These are phyloP conservation scores for Gerris lacustris DNA, from an alignment of 2,888 invertebrate species.

Conservation along the genomic window DNA sequence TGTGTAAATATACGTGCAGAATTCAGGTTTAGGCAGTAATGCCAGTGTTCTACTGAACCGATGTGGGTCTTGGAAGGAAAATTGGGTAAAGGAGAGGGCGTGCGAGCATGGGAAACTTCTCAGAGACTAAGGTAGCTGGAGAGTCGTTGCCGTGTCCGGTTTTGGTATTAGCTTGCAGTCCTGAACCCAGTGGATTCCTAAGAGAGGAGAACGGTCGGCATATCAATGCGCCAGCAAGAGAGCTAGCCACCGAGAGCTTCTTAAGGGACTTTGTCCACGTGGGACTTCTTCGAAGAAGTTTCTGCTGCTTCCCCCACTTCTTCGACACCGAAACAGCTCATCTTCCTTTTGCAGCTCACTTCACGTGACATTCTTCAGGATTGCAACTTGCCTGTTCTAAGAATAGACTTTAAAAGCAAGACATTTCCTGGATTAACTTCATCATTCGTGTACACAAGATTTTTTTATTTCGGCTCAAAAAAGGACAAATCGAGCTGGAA, in stretches of 20 bases:
- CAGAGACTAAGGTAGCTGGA: neutral
- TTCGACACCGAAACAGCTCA: neutral
- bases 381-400: neutral
- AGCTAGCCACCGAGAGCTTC: neutral
- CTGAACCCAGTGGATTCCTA: neutral
- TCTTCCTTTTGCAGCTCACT: neutral
- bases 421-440: neutral
- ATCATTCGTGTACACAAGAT: too few species aligned
- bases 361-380: neutral
- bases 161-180: constrained; percentile 5
- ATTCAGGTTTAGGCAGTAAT: too few species aligned
- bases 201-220: neutral
- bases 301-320: neutral
- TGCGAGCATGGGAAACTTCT: neutral
- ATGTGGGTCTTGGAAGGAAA: neutral
- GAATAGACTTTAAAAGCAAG: neutral
- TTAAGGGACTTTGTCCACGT: constrained; percentile 1
- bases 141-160: neutral
- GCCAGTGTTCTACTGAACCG: neutral
- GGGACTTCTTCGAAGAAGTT: neutral
- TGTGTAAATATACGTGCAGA: too few species aligned
- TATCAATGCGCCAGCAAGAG: neutral
- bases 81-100: neutral
- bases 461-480: too few species aligned
- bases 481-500: too few species aligned